Evolutionary conservation across 2,797 vertebrate species (phyloP), one percentile per base, ranked within the genome.

Genomic region (Euphonia xanthogaster): DNA sequence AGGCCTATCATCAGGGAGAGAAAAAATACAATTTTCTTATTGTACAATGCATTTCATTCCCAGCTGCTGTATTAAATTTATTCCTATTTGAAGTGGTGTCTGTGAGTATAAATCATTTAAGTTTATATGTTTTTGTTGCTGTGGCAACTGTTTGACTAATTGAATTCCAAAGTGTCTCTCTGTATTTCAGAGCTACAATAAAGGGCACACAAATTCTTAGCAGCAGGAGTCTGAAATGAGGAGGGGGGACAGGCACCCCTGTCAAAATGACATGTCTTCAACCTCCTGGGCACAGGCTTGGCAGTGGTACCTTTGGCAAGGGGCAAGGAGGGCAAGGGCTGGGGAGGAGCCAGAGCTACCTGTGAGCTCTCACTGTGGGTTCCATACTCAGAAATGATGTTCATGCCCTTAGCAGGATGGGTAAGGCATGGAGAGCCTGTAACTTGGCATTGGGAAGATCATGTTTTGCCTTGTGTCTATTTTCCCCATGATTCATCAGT

Each of bases 101-200:
- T 97, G 85, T n/a, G 55, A 50, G 94, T 96, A 97, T 98, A 98
- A 98, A 98, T 98, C 97, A 97, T 98, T 98, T 97, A 97, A 95
- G 97, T 97, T 96, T 97, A 94, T 97, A 94, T 97, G 96, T 97
- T 98, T 97, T 96, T 55, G 97, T 98, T 98, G 97, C 98, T 96
- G 81, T 97, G 97, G 98, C 91, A 98, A 98, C 97, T 78, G 92
- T 94, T 96, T 96, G 96, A 96, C 96, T 98, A 98, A 98, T 98
- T 98, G 96, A 98, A 98, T 98, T 98, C 97, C 94, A 84, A 97
- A 97, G 97, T 94, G 95, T 97, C 96, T 97, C 93, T 95, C 92
- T 96, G 57, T 39, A 95, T 98, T 98, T 97, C 94, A 94, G 92
- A 97, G 89, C 86, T 53, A 74, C 22, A 88, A 96, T 97, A 97